phyloP scores from a whole-genome alignment of 1,140 invertebrate species.

The Ylistrum balloti region DNA sequence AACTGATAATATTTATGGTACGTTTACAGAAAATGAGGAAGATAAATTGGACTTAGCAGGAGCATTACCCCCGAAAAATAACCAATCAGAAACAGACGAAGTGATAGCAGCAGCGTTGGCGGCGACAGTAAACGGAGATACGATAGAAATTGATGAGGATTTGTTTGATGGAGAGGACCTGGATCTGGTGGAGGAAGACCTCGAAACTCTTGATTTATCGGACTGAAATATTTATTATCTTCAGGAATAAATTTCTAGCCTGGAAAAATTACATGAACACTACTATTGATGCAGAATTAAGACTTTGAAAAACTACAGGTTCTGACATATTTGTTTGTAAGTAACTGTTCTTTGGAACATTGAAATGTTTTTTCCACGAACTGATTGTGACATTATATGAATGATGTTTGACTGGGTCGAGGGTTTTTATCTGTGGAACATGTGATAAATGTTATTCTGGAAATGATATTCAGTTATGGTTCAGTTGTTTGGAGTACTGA shows the following conservation, averaged over 20 bases:
- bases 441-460: neutral
- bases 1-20: too few relatives aligned
- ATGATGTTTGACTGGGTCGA: neutral
- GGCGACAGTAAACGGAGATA: constrained; percentile 75
- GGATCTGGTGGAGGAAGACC: constrained; percentile 91
- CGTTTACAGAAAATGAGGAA: constrained; percentile 67
- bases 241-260: too few relatives aligned
- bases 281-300: neutral
- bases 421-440: neutral
- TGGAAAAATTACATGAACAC: too few relatives aligned
- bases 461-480: neutral
- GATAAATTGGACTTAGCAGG: constrained; percentile 75
- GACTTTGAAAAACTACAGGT: neutral
- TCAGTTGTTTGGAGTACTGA: neutral
- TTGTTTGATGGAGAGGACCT: constrained; percentile 95
- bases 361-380: neutral
- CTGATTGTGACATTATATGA: neutral
- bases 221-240: constrained; percentile 67
- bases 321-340: neutral
- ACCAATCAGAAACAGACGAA: constrained; percentile 65
- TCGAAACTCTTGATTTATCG: constrained; percentile 84
- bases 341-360: neutral
- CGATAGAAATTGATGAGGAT: constrained; percentile 95
- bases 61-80: constrained; percentile 65
- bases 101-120: constrained; percentile 77